Evolutionary conservation across 1,140 invertebrate species (phyloP).

Genomic region (Aphelenchoides fujianensis): DNA sequence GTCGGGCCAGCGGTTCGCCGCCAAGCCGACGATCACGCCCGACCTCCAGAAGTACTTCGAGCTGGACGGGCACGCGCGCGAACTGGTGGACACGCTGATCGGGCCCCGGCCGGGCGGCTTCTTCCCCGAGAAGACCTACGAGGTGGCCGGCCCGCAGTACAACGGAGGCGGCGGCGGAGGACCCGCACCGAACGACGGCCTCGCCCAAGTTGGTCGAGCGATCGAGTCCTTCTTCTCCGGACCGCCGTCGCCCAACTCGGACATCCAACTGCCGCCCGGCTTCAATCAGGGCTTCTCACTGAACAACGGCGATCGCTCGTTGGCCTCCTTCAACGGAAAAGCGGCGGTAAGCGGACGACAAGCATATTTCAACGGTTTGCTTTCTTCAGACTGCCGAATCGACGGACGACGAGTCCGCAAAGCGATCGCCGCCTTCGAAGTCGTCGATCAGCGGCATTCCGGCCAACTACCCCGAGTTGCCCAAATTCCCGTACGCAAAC

Average conservation of each 20-base stretch:
- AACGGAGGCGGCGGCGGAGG: slow-evolving; percentile 17
- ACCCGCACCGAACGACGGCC: slow-evolving; percentile 37
- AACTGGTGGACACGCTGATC: slow-evolving; percentile 58
- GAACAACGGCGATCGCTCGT: slow-evolving; percentile 44
- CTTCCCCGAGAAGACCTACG: slow-evolving; percentile 61
- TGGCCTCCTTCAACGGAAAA: slow-evolving; percentile 41
- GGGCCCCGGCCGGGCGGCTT: slow-evolving; percentile 58
- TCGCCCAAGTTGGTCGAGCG: slow-evolving; percentile 45
- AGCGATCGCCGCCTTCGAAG: slow-evolving; percentile 19
- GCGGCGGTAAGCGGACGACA: slow-evolving; percentile 31
- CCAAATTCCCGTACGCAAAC: slow-evolving; percentile 34
- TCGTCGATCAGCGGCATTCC: slow-evolving; percentile 60
- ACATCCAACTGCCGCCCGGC: slow-evolving; percentile 57
- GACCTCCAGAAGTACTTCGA: slow-evolving; percentile 60
- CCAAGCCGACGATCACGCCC: slow-evolving; percentile 58
- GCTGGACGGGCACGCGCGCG: slow-evolving; percentile 60
- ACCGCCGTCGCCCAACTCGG: slow-evolving; percentile 39
- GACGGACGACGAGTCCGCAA: slow-evolving; percentile 28
- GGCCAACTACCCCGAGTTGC: slow-evolving; percentile 49
- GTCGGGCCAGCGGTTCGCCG: slow-evolving; percentile 40
- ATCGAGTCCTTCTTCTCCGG: slow-evolving; percentile 61
- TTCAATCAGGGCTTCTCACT: slow-evolving; percentile 61
- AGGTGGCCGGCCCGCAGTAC: slow-evolving; percentile 39
- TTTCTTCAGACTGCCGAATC: slow-evolving; percentile 35
- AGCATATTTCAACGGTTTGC: slow-evolving; percentile 12